phyloP scores from a whole-genome alignment of 2,113 vertebrate genomes.

The Tor tambroides region DNA sequence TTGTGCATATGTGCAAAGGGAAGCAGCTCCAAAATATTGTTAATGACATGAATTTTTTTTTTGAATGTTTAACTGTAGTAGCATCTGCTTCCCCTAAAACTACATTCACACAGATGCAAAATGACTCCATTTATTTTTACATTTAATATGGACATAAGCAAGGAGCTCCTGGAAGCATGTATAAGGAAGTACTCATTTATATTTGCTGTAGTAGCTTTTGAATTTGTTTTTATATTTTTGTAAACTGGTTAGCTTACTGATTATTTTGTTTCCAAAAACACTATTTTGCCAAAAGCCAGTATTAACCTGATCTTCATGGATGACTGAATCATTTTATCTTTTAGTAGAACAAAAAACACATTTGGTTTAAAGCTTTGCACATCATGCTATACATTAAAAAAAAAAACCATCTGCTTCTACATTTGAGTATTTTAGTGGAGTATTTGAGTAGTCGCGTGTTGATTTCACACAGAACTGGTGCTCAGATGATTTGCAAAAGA shows the following conservation, averaged over 20 bases:
- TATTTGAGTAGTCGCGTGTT: not conserved
- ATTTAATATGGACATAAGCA: conserved; percentile 4
- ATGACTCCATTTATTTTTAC: not conserved
- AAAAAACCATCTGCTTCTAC: not conserved
- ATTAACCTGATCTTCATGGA: not conserved
- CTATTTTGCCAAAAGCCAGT: not conserved
- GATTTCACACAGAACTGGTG: conserved; percentile 8
- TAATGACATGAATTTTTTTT: not conserved
- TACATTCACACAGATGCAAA: not conserved
- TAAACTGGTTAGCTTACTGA: not conserved
- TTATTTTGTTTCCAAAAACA: not conserved
- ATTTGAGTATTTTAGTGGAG: not conserved
- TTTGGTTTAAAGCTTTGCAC: not conserved
- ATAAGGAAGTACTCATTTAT: not conserved
- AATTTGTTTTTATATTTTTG: not conserved
- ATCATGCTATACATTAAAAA: not conserved
- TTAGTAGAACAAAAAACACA: not conserved
- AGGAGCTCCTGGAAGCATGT: not conserved
- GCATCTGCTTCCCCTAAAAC: not conserved
- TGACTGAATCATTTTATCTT: not conserved
- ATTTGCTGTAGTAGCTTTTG: not conserved
- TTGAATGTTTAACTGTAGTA: not conserved
- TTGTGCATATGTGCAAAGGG: not conserved
- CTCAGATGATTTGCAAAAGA: conserved; percentile 13
- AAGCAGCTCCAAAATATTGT: conserved; percentile 22